Evolutionary conservation across 2,888 invertebrate genomes (phyloP), one percentile per base, ranked within the genome.

Genomic region (Diarsia dahlii): DNA sequence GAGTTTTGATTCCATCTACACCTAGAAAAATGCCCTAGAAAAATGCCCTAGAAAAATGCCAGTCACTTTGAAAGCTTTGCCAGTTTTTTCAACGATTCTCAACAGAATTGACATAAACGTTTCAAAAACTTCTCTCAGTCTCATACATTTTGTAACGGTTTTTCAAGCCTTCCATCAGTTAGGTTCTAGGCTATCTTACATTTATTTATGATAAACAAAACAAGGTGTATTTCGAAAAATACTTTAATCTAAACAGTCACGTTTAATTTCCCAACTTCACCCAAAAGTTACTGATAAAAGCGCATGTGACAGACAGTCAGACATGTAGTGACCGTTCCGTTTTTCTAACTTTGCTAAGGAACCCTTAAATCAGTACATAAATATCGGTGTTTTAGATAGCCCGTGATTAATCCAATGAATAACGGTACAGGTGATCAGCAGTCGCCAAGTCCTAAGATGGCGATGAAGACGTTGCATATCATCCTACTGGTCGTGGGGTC

Each of bases 391-490:
- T 48, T 39, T 66, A 66, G 50, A 72, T 76, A 74, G 8, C 12
- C n/a, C 28, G 20, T 65, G 72, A 68, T 64, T 78, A 78, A 74
- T 78, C 34, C n/a, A 71, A 62, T 39, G 85, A 71, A 82, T 84
- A 74, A 63, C 39, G 52, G 15, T 9, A 15, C 68, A 50, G 69
- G 74, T 64, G 66, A 39, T 12, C 67, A 67, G 58, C 71, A 76
- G 75, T 72, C 69, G 8, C 69, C 71, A 71, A 74, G 68, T 67
- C 83, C 62, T 15, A 34, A 12, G 46, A 81, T 79, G 85, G 85
- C 71, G 63, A 94, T 93, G 92, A 87, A 87, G 79, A 83, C 89
- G 71, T 68, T 91, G n/a, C 89, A 90, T 60, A 82, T 90, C 15
- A 79, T 91, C 0, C 88, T 84, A 10, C 88, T 93, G 66, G 85